phyloP scores from a whole-genome alignment of 2,888 invertebrate genomes.

The Oscheius myriophilus region DNA sequence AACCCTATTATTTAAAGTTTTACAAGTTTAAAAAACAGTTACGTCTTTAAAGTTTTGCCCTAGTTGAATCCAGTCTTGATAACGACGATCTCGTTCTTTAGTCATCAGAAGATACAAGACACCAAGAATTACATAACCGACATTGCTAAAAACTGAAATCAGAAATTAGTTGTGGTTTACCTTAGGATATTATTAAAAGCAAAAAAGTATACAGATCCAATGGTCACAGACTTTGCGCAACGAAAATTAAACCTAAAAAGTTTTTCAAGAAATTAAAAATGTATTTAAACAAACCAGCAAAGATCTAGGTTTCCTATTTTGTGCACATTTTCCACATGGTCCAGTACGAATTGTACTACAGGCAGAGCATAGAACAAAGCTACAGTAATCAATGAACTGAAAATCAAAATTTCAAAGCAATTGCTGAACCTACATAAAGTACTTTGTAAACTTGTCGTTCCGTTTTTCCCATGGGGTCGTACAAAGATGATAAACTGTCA shows the following conservation, averaged over 20 bases:
- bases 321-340: slow-evolving; percentile 80
- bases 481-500: slow-evolving; percentile 79
- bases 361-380: slow-evolving; percentile 86
- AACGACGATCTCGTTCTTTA: slow-evolving; percentile 73
- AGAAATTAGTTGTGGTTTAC: slow-evolving; percentile 32
- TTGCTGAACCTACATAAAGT: slow-evolving; percentile 79
- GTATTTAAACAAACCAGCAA: slow-evolving; percentile 78
- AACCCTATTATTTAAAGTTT: slow-evolving; percentile 72
- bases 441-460: slow-evolving; percentile 78
- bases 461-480: slow-evolving; percentile 78
- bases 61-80: background rate
- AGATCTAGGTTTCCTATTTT: slow-evolving; percentile 86
- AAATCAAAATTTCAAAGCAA: slow-evolving; percentile 19
- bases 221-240: slow-evolving; percentile 81
- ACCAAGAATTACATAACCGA: slow-evolving; percentile 84
- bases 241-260: slow-evolving; percentile 78
- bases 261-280: background rate
- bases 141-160: slow-evolving; percentile 76
- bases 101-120: slow-evolving; percentile 82
- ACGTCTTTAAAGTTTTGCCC: background rate
- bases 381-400: slow-evolving; percentile 77
- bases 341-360: slow-evolving; percentile 84
- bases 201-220: slow-evolving; percentile 76
- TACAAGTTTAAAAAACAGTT: background rate
- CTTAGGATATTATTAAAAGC: slow-evolving; percentile 89